Evolutionary conservation across 2,797 vertebrate genomes (phyloP).

Genomic region (Menidia menidia): DNA sequence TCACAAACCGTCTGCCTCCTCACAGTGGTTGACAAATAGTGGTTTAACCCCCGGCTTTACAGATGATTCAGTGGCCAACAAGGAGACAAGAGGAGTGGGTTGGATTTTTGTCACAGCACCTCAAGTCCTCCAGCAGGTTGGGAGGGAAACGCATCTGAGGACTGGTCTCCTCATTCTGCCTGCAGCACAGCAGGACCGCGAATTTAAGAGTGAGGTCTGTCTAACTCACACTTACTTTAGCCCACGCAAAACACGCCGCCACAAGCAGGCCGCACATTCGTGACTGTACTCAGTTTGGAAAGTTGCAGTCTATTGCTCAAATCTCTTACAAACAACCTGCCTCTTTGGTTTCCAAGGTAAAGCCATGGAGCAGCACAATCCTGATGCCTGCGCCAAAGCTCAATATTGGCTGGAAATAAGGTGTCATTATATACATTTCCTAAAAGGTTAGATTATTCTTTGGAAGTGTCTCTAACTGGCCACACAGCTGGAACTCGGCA

Average conservation of each 20-base stretch:
- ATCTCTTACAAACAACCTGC: conserved; percentile 21
- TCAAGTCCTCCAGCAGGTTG: conserved; percentile 54
- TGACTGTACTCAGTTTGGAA: conserved; percentile 47
- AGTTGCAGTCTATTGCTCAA: conserved; percentile 29
- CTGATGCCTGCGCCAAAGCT: too few species aligned
- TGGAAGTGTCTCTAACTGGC: conserved; percentile 1
- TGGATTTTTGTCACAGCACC: conserved; percentile 67
- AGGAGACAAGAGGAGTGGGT: conserved; percentile 49
- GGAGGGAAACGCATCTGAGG: conserved; percentile 56
- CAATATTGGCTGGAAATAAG: conserved; percentile 1
- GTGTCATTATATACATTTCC: conserved; percentile 18
- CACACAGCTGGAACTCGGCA: conserved; percentile 11
- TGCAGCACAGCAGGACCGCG: conserved; percentile 48
- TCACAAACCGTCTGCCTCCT: conserved; percentile 66
- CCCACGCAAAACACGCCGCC: conserved; percentile 58
- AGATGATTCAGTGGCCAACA: conserved; percentile 64
- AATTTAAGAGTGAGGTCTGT: conserved; percentile 51
- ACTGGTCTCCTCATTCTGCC: conserved; percentile 57
- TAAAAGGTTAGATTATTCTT: conserved; percentile 5
- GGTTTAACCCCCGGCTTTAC: conserved; percentile 51
- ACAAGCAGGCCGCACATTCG: conserved; percentile 49
- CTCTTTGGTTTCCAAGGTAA: not conserved
- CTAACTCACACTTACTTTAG: conserved; percentile 53
- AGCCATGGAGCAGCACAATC: too few species aligned
- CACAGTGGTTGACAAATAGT: conserved; percentile 62